A percentile compares a stretch with the other conserved stretches of the same genome.
phyloP scores from a whole-genome alignment of 64 coral and sea anemone genomes.

The Montipora cactus region DNA sequence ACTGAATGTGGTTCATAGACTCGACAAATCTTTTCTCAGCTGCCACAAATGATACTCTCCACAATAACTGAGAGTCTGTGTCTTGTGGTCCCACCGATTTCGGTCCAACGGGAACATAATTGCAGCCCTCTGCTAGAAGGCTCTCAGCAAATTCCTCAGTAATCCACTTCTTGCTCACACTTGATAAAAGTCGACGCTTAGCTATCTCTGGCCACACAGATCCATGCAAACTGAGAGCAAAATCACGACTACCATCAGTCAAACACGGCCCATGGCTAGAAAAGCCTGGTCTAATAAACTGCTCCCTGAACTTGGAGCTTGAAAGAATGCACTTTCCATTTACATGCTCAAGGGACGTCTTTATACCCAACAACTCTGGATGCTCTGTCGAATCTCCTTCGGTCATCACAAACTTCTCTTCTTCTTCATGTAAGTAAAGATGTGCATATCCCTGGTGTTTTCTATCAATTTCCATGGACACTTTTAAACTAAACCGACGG shows the following conservation, averaged over 20 bases:
- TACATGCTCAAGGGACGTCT: background rate
- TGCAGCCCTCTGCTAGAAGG: constrained; percentile 14
- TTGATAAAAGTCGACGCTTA: constrained; percentile 2
- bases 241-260: constrained; percentile 11
- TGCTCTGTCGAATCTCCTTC: constrained; percentile 12
- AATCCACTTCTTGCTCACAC: background rate
- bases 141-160: background rate
- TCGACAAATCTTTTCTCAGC: constrained; percentile 12
- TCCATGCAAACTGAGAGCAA: background rate
- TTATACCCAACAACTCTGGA: background rate
- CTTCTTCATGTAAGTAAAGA: constrained; percentile 14
- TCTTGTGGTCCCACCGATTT: background rate
- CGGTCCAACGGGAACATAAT: constrained; percentile 51
- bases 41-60: constrained; percentile 42
- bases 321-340: constrained; percentile 27
- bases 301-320: constrained; percentile 11
- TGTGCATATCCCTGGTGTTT: background rate
- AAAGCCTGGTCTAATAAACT: background rate
- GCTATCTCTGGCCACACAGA: constrained; percentile 33
- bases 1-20: constrained; percentile 35
- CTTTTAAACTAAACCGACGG: background rate
- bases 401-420: constrained; percentile 6
- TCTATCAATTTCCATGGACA: background rate
- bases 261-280: constrained; percentile 2
- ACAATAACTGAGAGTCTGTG: background rate